These are phyloP conservation scores for Callimorpha dominula DNA, from an alignment of 2,888 invertebrate species.

Conservation along the genomic window DNA sequence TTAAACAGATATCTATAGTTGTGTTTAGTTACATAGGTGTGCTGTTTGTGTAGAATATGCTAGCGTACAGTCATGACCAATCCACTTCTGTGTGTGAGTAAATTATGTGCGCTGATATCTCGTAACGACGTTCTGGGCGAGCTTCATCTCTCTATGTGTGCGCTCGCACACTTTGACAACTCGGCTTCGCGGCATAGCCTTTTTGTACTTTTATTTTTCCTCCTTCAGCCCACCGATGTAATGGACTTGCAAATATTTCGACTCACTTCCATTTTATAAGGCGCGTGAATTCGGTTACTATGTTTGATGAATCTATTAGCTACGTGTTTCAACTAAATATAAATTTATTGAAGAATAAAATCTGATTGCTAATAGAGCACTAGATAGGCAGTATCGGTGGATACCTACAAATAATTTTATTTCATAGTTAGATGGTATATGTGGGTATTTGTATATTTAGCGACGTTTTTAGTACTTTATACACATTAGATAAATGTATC, in stretches of 20 bases:
- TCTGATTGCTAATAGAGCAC: neutral
- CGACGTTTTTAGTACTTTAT: neutral
- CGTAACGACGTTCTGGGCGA: conserved; percentile 69
- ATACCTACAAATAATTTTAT: neutral
- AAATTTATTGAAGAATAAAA: neutral
- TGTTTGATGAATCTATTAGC: neutral
- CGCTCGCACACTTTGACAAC: conserved; percentile 68
- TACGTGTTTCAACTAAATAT: no score
- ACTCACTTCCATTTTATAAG: conserved; percentile 31
- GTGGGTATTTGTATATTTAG: neutral
- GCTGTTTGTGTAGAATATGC: conserved; percentile 45
- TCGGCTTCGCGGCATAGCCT: conserved; percentile 76
- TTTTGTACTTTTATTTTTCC: conserved; percentile 84
- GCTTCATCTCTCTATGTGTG: conserved; percentile 68
- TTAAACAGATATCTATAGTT: conserved; percentile 34
- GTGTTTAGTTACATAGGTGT: conserved; percentile 53
- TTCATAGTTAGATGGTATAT: neutral
- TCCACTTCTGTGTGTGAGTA: conserved; percentile 67
- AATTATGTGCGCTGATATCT: conserved; percentile 70
- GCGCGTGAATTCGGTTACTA: neutral
- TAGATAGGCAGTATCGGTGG: neutral
- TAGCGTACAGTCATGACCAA: conserved; percentile 52
- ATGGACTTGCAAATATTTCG: conserved; percentile 62
- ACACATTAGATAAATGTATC: neutral
- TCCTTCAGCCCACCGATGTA: conserved; percentile 71